Evolutionary conservation across 2,797 vertebrate species (phyloP).

Genomic region (Masticophis lateralis): DNA sequence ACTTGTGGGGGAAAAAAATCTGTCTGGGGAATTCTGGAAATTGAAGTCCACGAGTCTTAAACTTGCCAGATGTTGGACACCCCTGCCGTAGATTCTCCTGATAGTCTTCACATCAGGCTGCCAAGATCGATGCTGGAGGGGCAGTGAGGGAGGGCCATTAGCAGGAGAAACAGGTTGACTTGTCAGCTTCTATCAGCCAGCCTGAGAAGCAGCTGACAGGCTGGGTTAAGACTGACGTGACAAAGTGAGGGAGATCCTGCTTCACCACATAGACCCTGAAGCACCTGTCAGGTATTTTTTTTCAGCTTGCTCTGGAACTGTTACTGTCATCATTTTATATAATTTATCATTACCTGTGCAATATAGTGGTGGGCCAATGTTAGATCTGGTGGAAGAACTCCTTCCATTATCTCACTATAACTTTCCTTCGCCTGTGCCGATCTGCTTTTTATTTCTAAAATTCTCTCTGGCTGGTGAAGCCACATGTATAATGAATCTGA

Average conservation of each 20-base stretch:
- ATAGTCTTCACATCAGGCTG: not conserved
- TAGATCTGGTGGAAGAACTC: not conserved
- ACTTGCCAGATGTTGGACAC: not conserved
- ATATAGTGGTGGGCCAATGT: not conserved
- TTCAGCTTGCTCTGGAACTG: not conserved
- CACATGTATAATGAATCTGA: not conserved
- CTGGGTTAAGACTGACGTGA: not conserved
- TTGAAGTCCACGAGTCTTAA: not conserved
- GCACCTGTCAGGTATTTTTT: not conserved
- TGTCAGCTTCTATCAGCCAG: not conserved
- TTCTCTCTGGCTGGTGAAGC: not conserved
- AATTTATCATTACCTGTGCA: not conserved
- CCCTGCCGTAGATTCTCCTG: not conserved
- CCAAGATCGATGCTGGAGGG: not conserved
- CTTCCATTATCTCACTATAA: not conserved
- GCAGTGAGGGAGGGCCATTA: not conserved
- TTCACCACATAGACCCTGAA: not conserved
- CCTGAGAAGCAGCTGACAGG: not conserved
- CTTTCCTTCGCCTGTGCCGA: not conserved
- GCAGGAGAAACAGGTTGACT: not conserved
- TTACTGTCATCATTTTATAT: not conserved
- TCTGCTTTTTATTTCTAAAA: not conserved
- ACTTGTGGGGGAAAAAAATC: not conserved
- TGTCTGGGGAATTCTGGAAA: not conserved
- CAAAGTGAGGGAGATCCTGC: not conserved